Evolutionary conservation across 2,113 vertebrate species (phyloP).

Genomic region (Asarcornis scutulata): DNA sequence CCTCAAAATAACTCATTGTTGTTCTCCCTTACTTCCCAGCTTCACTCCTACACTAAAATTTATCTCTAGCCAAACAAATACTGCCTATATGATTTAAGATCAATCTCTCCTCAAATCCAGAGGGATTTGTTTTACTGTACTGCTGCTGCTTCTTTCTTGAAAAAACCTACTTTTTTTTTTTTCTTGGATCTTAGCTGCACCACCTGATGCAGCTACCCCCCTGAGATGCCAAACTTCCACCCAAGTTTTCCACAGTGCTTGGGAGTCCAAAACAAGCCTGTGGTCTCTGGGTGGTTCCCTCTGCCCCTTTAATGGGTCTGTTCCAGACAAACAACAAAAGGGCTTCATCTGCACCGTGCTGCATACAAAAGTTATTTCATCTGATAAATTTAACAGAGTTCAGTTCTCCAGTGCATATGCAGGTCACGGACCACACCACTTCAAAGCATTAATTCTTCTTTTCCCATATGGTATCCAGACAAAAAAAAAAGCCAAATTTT

Average conservation of each 20-base stretch:
- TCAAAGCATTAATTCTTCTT: constrained; percentile 18
- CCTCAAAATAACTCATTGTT: neutral
- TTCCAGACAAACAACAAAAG: neutral
- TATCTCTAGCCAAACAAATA: neutral
- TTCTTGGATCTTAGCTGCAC: neutral
- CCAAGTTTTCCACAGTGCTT: neutral
- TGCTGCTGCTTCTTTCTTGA: neutral
- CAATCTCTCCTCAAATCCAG: neutral
- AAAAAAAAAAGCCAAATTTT: neutral
- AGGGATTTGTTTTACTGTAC: neutral
- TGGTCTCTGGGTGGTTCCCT: neutral
- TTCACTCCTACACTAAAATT: neutral
- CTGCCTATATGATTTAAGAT: neutral
- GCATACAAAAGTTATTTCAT: neutral
- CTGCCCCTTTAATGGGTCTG: neutral
- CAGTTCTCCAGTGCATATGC: rapidly evolving
- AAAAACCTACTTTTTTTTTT: neutral
- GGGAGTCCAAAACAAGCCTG: neutral
- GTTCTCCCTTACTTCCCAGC: neutral
- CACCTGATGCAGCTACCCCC: neutral
- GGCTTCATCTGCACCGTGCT: neutral
- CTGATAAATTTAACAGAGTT: neutral
- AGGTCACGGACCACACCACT: neutral
- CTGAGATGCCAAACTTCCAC: neutral
- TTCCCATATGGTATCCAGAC: neutral